Percentiles rank a stretch among this genome's conserved stretches.
phyloP scores from a whole-genome alignment of 2,888 invertebrate genomes.

The Trilocha varians region DNA sequence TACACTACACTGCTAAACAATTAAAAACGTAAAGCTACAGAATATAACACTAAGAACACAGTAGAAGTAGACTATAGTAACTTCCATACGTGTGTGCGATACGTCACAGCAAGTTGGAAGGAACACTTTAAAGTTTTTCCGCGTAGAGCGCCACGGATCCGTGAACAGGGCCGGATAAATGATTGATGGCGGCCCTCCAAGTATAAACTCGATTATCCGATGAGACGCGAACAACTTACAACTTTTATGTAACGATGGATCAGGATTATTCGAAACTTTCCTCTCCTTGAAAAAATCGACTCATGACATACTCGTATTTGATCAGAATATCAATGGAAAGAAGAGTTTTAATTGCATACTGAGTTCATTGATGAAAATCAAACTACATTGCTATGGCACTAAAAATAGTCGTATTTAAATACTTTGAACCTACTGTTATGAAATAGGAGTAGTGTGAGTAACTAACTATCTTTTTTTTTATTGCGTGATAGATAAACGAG shows the following conservation, averaged over 20 bases:
- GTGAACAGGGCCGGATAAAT: slow-evolving; percentile 58
- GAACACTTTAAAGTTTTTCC: slow-evolving; percentile 68
- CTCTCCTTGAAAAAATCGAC: slow-evolving; percentile 54
- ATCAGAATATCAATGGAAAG: slow-evolving; percentile 55
- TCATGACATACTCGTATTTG: slow-evolving; percentile 65
- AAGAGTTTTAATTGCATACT: neutral
- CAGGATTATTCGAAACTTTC: slow-evolving; percentile 68
- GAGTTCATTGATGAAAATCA: too few species aligned
- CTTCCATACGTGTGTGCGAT: slow-evolving; percentile 38
- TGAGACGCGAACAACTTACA: slow-evolving; percentile 72
- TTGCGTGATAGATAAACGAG: too few species aligned
- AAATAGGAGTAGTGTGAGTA: too few species aligned
- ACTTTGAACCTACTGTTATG: too few species aligned
- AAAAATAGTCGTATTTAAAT: too few species aligned
- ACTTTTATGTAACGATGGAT: slow-evolving; percentile 73
- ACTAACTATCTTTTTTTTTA: too few species aligned
- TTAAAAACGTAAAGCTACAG: too few species aligned
- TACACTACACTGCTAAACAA: too few species aligned
- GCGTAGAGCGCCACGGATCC: slow-evolving; percentile 43
- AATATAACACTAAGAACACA: too few species aligned
- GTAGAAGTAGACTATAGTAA: too few species aligned
- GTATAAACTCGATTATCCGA: slow-evolving; percentile 74
- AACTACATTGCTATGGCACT: too few species aligned
- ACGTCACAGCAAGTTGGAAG: slow-evolving; percentile 53
- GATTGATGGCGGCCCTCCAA: slow-evolving; percentile 71